Evolutionary conservation across 2,797 vertebrate species (phyloP).

Genomic region (Lepilemur septentrionalis): DNA sequence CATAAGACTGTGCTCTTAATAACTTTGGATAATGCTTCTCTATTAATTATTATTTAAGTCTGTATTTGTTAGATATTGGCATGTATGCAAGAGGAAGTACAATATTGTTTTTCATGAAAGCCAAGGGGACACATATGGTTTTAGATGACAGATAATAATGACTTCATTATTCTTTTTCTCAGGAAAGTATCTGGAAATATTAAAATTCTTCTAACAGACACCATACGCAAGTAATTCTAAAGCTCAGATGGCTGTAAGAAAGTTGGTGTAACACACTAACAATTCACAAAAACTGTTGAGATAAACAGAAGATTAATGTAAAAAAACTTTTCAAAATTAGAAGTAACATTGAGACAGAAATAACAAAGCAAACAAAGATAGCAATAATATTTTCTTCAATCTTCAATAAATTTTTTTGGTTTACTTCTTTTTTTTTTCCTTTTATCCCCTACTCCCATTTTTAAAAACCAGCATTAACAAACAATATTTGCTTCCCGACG

Average conservation of each 20-base stretch:
- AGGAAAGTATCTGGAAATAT: slow-evolving; percentile 35
- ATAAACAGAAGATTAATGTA: not conserved
- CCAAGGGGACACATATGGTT: not conserved
- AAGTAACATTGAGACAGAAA: slow-evolving; percentile 12
- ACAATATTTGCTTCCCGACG: too few relatives aligned
- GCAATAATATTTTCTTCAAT: not conserved
- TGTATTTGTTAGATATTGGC: not conserved
- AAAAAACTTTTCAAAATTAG: slow-evolving; percentile 15
- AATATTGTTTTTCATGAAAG: slow-evolving; percentile 18
- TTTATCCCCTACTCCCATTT: not conserved
- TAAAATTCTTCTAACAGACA: not conserved
- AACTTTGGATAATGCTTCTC: not conserved
- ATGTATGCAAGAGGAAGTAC: not conserved
- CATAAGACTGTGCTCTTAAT: not conserved
- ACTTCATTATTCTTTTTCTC: slow-evolving; percentile 22
- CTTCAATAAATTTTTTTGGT: not conserved
- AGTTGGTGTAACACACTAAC: not conserved
- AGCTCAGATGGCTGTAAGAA: not conserved
- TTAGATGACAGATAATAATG: not conserved
- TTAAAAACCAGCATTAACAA: not conserved
- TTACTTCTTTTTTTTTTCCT: not conserved
- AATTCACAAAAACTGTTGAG: not conserved
- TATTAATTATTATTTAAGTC: not conserved
- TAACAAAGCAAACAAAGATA: not conserved
- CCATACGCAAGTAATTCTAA: slow-evolving; percentile 12